A percentile compares a stretch with the other conserved stretches of the same genome.
Evolutionary conservation across 2,797 vertebrate genomes (phyloP).

Genomic region (Xenopus petersii): DNA sequence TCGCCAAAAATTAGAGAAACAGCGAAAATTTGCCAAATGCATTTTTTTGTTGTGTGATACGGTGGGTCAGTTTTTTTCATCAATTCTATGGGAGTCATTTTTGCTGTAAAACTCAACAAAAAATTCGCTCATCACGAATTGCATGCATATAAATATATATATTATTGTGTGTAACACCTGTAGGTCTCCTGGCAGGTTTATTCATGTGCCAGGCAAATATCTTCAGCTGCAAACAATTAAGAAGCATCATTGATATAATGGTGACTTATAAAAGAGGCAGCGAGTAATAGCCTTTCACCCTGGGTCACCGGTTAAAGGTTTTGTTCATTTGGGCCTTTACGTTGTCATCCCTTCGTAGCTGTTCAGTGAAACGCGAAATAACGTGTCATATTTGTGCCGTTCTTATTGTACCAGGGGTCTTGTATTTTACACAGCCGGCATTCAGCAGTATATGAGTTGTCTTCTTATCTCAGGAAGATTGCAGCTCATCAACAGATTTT

Average conservation of each 20-base stretch:
- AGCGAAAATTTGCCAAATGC: no score
- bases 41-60: no score
- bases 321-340: conserved; percentile 58
- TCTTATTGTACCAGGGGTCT: conserved; percentile 34
- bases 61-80: no score
- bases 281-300: conserved; percentile 34
- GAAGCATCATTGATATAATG: conserved; percentile 38
- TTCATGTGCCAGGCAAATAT: conserved; percentile 32
- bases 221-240: conserved; percentile 43
- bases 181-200: conserved; percentile 38
- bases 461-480: not conserved
- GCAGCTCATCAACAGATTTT: not conserved
- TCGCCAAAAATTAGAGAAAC: no score
- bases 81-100: no score
- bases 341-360: conserved; percentile 59
- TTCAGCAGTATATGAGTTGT: not conserved
- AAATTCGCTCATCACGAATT: no score
- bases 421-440: conserved; percentile 9
- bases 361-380: conserved; percentile 47
- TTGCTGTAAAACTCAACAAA: no score
- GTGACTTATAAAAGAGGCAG: conserved; percentile 46
- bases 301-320: conserved; percentile 56
- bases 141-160: no score
- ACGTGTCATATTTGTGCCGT: conserved; percentile 42
- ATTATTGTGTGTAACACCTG: no score